Base-by-base conservation (phyloP, 1,140 invertebrate genomes). In the Leptopilina boulardi region DNA sequence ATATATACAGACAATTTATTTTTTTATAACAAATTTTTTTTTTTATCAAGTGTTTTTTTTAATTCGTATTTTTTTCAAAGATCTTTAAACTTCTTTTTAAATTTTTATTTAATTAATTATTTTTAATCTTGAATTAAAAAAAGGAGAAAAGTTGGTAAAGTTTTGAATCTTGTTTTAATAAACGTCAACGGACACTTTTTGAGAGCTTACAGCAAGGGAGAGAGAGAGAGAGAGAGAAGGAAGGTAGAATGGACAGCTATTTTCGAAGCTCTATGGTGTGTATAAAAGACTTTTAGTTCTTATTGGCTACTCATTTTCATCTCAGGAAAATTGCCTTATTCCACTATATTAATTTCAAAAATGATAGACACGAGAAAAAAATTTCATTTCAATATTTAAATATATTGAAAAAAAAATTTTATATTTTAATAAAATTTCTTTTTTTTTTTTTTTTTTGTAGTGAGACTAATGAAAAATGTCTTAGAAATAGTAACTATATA, bases 301-400 rank as follows among this genome's bases (percentile, higher is more conserved):
- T 47, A 47, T 47, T 47, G 13, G 44, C 44, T 59, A 59, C 19
- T 59, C 54, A 59, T 59, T 59, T 26, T n/a, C n/a, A n/a, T n/a
- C 8, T 19, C 54, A 23, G 23, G 54, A 19, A 59, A 59, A 59
- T 59, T 59, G 54, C 56, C 13, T 59, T 59, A 30, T 30, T 26
- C 10, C 21, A 10, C 21, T 59, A 26, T 59, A 26, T 59, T 26
- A 59, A 26, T 21, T 21, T 2, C 26, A 30, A 30, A 30, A 59
- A 23, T 59, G 56, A 59, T 26, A 21, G 56, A 59, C 13, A 59
- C n/a, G n/a, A 4, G 21, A 26, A 59, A 59, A 59, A 59, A 3
- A 3, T 59, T 15, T 59, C 13, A 10, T 5, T 59, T 13, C 23
- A 26, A 21, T 59, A 21, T 11, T 26, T 47, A 59, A 30, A 26